These are phyloP conservation scores for Hipparchia semele DNA, from an alignment of 2,888 invertebrate genomes.

Conservation along the genomic window DNA sequence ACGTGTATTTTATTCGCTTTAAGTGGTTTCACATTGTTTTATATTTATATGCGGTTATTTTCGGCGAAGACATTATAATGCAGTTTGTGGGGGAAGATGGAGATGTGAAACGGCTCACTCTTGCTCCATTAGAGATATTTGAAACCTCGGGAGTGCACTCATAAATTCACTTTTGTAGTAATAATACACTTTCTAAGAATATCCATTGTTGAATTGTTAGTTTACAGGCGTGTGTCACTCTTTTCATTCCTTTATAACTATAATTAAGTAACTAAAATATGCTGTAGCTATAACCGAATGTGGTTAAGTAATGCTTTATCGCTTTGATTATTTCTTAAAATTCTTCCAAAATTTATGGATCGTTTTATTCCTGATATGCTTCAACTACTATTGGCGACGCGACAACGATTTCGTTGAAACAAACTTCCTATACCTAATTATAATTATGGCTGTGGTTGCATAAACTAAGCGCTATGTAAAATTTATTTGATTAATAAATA, in stretches of 20 bases:
- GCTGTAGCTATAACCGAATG: too few relatives aligned
- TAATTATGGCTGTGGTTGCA: too few relatives aligned
- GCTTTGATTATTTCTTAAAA: too few relatives aligned
- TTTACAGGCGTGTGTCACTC: constrained; percentile 20
- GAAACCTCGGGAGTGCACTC: constrained; percentile 81
- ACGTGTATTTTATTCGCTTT: constrained; percentile 84
- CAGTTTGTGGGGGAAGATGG: constrained; percentile 82
- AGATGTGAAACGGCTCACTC: constrained; percentile 79
- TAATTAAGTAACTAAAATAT: neutral
- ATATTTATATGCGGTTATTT: constrained; percentile 83
- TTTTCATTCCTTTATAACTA: constrained; percentile 4
- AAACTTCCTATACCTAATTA: too few relatives aligned
- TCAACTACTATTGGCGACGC: too few relatives aligned
- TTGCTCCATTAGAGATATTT: constrained; percentile 82
- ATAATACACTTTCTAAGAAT: constrained; percentile 69
- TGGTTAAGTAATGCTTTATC: too few relatives aligned
- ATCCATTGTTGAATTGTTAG: constrained; percentile 47
- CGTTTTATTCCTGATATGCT: neutral
- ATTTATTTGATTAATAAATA: too few relatives aligned
- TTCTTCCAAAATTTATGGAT: neutral
- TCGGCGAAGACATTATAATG: constrained; percentile 80
- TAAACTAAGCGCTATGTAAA: too few relatives aligned
- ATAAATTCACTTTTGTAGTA: constrained; percentile 80
- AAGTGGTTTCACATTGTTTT: constrained; percentile 84
- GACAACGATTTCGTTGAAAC: too few relatives aligned